Evolutionary conservation across 2,888 invertebrate genomes (phyloP).

Genomic region (Dolichomitus sp.): DNA sequence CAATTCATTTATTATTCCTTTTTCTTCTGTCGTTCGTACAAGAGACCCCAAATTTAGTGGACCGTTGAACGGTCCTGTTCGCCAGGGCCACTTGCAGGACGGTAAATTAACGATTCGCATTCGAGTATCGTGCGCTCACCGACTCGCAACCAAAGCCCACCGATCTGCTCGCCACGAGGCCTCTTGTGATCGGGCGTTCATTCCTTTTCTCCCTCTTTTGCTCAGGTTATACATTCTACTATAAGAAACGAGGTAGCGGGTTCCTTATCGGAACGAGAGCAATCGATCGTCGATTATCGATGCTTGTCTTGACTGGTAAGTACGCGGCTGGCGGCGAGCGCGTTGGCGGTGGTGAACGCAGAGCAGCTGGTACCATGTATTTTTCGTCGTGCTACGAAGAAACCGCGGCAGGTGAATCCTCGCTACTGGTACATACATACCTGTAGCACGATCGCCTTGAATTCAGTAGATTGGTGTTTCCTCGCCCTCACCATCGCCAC

Average conservation of each 20-base stretch:
- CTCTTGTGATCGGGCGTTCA: background rate
- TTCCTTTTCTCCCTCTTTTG: conserved; percentile 7
- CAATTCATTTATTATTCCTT: conserved; percentile 58
- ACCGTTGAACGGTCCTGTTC: conserved; percentile 57
- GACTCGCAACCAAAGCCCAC: conserved; percentile 1
- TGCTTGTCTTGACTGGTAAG: conserved; percentile 60
- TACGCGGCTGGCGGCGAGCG: conserved; percentile 48
- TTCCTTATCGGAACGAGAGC: conserved; percentile 64
- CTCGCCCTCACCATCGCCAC: conserved; percentile 50
- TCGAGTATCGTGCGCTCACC: conserved; percentile 53
- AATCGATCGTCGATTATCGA: conserved; percentile 69
- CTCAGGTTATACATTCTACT: conserved; percentile 43
- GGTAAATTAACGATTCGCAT: conserved; percentile 64
- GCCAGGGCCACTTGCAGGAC: conserved; percentile 44
- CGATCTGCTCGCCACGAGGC: background rate
- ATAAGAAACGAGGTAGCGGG: conserved; percentile 62
- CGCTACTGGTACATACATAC: conserved; percentile 24
- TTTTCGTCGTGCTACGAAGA: conserved; percentile 45
- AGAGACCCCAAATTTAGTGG: conserved; percentile 57
- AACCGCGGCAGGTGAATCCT: conserved; percentile 79
- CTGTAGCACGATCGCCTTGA: conserved; percentile 25
- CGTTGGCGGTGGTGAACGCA: conserved; percentile 60
- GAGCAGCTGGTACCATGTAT: conserved; percentile 53
- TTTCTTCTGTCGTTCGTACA: conserved; percentile 45
- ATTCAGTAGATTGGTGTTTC: conserved; percentile 38